phyloP scores from a whole-genome alignment of 2,888 invertebrate species.

The Physocephala rufipes region DNA sequence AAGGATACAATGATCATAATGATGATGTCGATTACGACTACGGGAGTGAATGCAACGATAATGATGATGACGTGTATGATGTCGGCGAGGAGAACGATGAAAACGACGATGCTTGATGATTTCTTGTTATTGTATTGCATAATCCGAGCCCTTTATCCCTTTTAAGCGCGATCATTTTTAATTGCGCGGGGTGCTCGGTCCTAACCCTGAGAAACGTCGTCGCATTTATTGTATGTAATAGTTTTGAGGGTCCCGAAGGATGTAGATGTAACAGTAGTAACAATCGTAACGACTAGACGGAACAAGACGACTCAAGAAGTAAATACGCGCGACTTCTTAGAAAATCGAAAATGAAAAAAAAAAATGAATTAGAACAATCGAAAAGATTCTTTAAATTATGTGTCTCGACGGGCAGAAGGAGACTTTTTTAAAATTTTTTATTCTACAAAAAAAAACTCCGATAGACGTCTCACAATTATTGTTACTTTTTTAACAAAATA shows the following conservation, averaged over 20 bases:
- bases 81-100: too few relatives aligned
- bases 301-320: background rate
- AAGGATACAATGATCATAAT: background rate
- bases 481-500: background rate
- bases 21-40: background rate
- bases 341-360: slow-evolving; percentile 30
- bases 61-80: background rate
- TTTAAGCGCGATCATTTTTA: background rate
- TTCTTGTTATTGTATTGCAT: background rate
- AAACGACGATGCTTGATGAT: background rate
- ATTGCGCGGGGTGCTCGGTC: background rate
- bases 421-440: too few relatives aligned
- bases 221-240: slow-evolving; percentile 4
- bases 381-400: background rate
- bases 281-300: slow-evolving; percentile 9
- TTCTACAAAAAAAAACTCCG: background rate
- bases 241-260: background rate
- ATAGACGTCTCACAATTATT: background rate
- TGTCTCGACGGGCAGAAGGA: too few relatives aligned
- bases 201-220: slow-evolving; percentile 1
- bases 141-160: background rate
- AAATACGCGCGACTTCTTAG: slow-evolving; percentile 26
- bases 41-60: too few relatives aligned
- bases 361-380: slow-evolving; percentile 28
- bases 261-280: background rate